phyloP scores from a whole-genome alignment of 2,888 invertebrate genomes.

The Maniola hyperantus region DNA sequence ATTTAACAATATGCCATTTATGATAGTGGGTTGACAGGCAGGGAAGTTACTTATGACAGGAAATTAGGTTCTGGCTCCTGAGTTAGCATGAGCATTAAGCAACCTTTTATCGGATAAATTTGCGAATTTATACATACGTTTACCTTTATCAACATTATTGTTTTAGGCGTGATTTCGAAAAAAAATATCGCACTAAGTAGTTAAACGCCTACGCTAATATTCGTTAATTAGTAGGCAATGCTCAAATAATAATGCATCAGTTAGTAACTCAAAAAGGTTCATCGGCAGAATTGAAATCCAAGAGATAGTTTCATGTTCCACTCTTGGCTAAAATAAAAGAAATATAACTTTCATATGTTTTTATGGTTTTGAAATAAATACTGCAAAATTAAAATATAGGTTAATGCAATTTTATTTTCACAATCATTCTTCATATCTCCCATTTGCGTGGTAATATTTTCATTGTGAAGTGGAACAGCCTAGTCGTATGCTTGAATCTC shows the following conservation, averaged over 20 bases:
- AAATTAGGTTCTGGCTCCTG: background rate
- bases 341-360: background rate
- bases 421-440: slow-evolving; percentile 10
- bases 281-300: too few species aligned
- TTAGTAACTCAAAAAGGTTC: too few species aligned
- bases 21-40: background rate
- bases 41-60: background rate
- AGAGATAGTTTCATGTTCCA: too few species aligned
- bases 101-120: background rate
- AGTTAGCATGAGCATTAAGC: background rate
- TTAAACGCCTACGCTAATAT: too few species aligned
- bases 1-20: background rate
- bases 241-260: too few species aligned
- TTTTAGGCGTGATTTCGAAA: too few species aligned
- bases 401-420: slow-evolving; percentile 17
- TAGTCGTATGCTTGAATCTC: slow-evolving; percentile 19
- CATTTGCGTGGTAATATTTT: slow-evolving; percentile 17
- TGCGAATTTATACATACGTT: background rate
- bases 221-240: too few species aligned
- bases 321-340: background rate
- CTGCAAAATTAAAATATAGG: slow-evolving; percentile 6
- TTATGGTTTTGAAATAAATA: background rate
- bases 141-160: too few species aligned
- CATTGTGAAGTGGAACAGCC: slow-evolving; percentile 19
- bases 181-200: too few species aligned